These are phyloP conservation scores for Himalopsyche japonica DNA, from an alignment of 2,888 invertebrate genomes.

Conservation along the genomic window DNA sequence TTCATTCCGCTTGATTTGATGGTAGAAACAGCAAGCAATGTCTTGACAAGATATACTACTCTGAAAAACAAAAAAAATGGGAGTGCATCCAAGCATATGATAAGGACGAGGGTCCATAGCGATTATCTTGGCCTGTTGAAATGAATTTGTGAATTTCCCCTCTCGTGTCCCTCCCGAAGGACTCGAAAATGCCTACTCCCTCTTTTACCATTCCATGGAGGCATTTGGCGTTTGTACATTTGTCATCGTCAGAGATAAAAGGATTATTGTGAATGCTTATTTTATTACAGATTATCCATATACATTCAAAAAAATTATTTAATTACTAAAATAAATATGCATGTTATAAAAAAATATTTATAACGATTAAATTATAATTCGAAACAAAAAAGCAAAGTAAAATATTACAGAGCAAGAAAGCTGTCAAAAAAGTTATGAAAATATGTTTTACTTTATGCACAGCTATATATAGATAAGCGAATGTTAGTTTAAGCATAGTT, in stretches of 20 bases:
- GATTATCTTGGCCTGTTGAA: slow-evolving; percentile 25
- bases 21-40: neutral
- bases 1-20: slow-evolving; percentile 12
- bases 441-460: too few species aligned
- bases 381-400: too few species aligned
- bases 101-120: slow-evolving; percentile 30
- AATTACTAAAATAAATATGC: too few species aligned
- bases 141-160: slow-evolving; percentile 12
- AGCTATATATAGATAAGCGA: too few species aligned
- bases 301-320: neutral
- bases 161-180: neutral
- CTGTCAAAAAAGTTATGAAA: too few species aligned
- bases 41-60: neutral
- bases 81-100: slow-evolving; percentile 28
- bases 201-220: neutral
- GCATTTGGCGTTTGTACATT: neutral
- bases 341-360: too few species aligned
- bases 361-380: too few species aligned
- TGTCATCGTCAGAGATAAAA: neutral
- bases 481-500: too few species aligned
- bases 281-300: neutral
- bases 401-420: too few species aligned
- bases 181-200: neutral
- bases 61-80: slow-evolving; percentile 7
- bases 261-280: neutral